These are phyloP conservation scores for Melanostoma mellinum DNA, from an alignment of 2,888 invertebrate species.

Conservation along the genomic window DNA sequence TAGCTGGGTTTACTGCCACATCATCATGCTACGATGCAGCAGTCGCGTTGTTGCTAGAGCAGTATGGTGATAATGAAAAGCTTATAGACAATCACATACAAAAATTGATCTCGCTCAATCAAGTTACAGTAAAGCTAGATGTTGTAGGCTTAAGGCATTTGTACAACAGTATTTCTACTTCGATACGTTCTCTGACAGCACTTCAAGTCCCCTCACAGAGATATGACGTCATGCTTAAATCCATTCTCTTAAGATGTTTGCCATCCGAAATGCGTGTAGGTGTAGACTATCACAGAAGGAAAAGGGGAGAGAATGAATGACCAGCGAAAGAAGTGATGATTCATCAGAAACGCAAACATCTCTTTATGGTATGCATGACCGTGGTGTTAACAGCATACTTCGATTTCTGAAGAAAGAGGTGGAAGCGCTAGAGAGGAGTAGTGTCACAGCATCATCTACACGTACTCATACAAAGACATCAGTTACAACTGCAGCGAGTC, in stretches of 20 bases:
- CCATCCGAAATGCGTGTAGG: conserved; percentile 20
- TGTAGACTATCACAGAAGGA: conserved; percentile 20
- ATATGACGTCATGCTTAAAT: conserved; percentile 45
- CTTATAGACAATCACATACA: conserved; percentile 46
- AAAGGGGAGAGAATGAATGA: neutral
- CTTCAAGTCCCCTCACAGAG: conserved; percentile 18
- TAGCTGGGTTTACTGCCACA: conserved; percentile 36
- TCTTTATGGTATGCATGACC: conserved; percentile 22
- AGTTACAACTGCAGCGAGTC: conserved; percentile 17
- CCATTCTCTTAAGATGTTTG: conserved; percentile 18
- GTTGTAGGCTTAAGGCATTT: conserved; percentile 21
- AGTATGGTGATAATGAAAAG: conserved; percentile 48
- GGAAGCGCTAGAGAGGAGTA: neutral
- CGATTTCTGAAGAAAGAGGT: conserved; percentile 34
- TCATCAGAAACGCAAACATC: conserved; percentile 11
- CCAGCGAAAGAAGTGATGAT: conserved; percentile 4
- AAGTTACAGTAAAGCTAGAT: conserved; percentile 25
- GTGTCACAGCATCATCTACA: neutral
- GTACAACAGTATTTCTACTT: conserved; percentile 37
- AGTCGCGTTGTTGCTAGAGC: conserved; percentile 31
- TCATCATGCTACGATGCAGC: conserved; percentile 41
- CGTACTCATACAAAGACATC: too few relatives aligned
- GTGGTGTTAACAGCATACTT: conserved; percentile 15
- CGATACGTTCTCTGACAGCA: conserved; percentile 17
- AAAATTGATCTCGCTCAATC: conserved; percentile 32